Base-by-base conservation (phyloP, 1,140 invertebrate genomes). In the Cydia strobilella region DNA sequence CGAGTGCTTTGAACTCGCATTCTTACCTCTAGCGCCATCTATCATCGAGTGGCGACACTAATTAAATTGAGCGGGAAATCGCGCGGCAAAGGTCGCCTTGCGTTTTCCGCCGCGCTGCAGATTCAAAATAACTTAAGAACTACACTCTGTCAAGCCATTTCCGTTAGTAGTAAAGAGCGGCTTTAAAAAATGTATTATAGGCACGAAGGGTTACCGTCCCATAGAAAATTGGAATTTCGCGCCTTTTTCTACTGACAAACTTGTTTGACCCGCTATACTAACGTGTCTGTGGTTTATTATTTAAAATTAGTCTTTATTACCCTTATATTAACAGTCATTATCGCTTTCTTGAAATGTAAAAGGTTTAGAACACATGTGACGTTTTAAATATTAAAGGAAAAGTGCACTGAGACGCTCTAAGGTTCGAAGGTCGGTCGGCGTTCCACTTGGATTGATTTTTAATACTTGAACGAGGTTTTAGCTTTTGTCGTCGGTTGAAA, bases 391-490 rank as follows among this genome's bases (percentile, higher is more conserved):
- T 20, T 20, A 54, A 18, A 23, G 20, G 15, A 7, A 12, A 59
- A 12, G 54, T 88, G 90, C 87, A 90, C 84, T 83, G 85, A 90
- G 90, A 90, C 87, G 87, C 74, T 85, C 78, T 81, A 79, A 85
- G 85, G 78, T 83, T 81, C 85, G 86, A 85, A 89, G 85, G 87
- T 87, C 85, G 85, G 87, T 87, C 85, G 81, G n/a, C 79, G 86
- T 91, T 92, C 85, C 88, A 86, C 88, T 87, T 77, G 82, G 80
- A 90, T 92, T 90, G 87, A 90, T 90, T 91, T 91, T 90, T 90
- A 92, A 92, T 88, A 90, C 87, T 59, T 88, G 86, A 88, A 88
- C 87, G 85, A 80, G 79, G 82, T 79, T 90, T 87, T 86, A 83
- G 82, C 89, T 85, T 90, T 90, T 88, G 84, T 88, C 80, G 82